Evolutionary conservation across 1,140 invertebrate species (phyloP).

Genomic region (Ptiloglossa arizonensis): DNA sequence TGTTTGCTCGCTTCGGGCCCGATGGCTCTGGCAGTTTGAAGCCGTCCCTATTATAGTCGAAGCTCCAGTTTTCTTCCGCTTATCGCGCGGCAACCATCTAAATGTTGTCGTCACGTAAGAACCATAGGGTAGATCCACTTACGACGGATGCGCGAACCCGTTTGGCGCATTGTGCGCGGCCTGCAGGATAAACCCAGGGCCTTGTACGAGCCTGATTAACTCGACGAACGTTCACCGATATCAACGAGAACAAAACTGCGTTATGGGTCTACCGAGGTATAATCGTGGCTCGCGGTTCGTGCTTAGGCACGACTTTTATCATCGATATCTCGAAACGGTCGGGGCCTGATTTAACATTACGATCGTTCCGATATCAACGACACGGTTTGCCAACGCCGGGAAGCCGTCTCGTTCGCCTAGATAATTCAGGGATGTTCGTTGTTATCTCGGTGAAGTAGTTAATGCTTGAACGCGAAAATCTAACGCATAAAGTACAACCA

Average conservation of each 20-base stretch:
- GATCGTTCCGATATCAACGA: conserved; percentile 34
- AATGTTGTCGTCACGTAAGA: conserved; percentile 51
- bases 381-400: conserved; percentile 5
- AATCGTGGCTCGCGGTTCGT: conserved; percentile 20
- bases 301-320: background rate
- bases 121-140: conserved; percentile 28
- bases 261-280: conserved; percentile 1
- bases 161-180: conserved; percentile 21
- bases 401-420: background rate
- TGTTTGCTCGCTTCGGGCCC: background rate
- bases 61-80: conserved; percentile 38
- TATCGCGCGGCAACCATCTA: conserved; percentile 42
- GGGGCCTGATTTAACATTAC: conserved; percentile 29
- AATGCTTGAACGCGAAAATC: background rate
- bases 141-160: conserved; percentile 29
- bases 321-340: conserved; percentile 28
- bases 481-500: background rate
- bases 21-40: background rate
- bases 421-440: conserved; percentile 4
- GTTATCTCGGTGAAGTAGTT: conserved; percentile 12
- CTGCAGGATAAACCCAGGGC: conserved; percentile 15
- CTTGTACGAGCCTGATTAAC: conserved; percentile 32
- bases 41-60: conserved; percentile 28
- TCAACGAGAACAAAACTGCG: conserved; percentile 24
- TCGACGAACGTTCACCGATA: conserved; percentile 29